Evolutionary conservation across 2,113 vertebrate genomes (phyloP).

Genomic region (Lucifuga dentata): DNA sequence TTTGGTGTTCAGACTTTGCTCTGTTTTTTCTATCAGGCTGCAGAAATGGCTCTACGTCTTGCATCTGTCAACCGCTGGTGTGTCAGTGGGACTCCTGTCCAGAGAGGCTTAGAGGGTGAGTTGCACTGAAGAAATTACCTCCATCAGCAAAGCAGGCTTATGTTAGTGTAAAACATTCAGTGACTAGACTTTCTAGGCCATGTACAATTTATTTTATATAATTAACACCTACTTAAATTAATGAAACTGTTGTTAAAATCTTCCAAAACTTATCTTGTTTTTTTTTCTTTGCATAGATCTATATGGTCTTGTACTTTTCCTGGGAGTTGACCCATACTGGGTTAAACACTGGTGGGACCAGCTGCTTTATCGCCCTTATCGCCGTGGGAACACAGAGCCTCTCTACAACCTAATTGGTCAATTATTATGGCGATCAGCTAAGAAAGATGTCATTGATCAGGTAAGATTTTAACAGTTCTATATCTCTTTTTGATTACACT

Average conservation of each 20-base stretch:
- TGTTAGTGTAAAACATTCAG: background rate
- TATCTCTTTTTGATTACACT: background rate
- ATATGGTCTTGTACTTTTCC: slow-evolving; percentile 94
- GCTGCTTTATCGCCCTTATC: slow-evolving; percentile 94
- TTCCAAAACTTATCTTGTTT: too few species aligned
- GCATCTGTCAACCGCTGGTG: slow-evolving; percentile 98
- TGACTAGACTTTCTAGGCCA: background rate
- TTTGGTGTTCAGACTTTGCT: background rate
- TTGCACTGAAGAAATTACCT: background rate
- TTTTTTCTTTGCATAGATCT: slow-evolving; percentile 84
- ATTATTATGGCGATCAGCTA: slow-evolving; percentile 95
- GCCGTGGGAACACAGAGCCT: slow-evolving; percentile 88
- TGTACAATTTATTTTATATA: too few species aligned
- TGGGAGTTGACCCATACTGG: slow-evolving; percentile 97
- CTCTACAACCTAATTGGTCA: slow-evolving; percentile 91
- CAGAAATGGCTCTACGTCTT: slow-evolving; percentile 97
- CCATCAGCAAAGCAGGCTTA: background rate
- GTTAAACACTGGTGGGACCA: slow-evolving; percentile 97
- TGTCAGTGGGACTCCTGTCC: slow-evolving; percentile 98
- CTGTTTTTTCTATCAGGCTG: slow-evolving; percentile 83
- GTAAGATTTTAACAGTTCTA: slow-evolving; percentile 67
- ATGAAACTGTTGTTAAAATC: too few species aligned
- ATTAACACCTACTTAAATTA: background rate
- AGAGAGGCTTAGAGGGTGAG: slow-evolving; percentile 94
- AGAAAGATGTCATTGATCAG: slow-evolving; percentile 98